Conservation (phyloP, 2,113 vertebrate genomes). For the Saccopteryx bilineata region DNA sequence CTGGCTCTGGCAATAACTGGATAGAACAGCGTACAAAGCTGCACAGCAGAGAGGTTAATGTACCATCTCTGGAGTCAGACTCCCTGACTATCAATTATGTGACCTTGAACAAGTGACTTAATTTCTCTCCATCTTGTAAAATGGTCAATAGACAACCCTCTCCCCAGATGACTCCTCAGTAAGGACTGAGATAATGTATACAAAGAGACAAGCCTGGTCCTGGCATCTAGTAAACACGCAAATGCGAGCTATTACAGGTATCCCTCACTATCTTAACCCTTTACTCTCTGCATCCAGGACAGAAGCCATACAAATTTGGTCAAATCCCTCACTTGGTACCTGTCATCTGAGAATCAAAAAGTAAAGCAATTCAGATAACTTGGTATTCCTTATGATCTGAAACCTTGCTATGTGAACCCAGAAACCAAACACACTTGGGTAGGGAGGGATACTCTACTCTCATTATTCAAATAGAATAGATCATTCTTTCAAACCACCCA, state of each 20-base stretch:
- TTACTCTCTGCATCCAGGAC: neutral
- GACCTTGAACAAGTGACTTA: neutral
- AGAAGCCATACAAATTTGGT: neutral
- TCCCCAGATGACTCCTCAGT: neutral
- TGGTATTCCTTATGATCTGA: slow-evolving; percentile 22
- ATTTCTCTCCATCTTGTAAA: neutral
- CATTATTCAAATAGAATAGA: slow-evolving; percentile 21
- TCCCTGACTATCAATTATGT: neutral
- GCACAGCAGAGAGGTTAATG: neutral
- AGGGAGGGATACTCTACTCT: neutral
- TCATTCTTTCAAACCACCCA: slow-evolving; percentile 2
- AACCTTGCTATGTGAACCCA: slow-evolving; percentile 40
- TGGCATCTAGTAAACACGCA: neutral
- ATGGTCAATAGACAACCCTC: neutral
- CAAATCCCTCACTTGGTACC: neutral
- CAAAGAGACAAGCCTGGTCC: neutral
- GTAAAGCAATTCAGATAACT: neutral
- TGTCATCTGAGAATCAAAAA: slow-evolving; percentile 27
- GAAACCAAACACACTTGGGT: slow-evolving; percentile 6
- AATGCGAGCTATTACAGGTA: neutral
- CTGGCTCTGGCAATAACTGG: neutral
- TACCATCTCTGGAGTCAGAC: neutral
- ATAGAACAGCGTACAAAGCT: neutral
- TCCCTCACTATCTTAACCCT: neutral
- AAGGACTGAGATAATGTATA: neutral